Base-by-base conservation (phyloP, 35 echinoderm and acorn worm genomes). In the Holothuria glaberrima region DNA sequence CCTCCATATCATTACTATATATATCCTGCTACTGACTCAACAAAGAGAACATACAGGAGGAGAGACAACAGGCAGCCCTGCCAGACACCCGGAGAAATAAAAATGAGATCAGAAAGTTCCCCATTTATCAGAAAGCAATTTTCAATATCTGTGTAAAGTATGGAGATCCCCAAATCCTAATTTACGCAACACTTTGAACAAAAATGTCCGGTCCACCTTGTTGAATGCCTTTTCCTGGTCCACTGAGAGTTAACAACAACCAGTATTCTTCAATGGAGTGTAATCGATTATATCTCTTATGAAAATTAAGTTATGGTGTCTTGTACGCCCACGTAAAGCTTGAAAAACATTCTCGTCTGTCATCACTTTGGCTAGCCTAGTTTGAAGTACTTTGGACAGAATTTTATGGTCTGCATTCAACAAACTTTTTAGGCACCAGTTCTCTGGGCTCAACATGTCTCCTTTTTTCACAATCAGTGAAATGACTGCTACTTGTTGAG, bases 211-310 rank as follows among this genome's bases (percentile, higher is more conserved):
- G 22, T 17, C 19, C 5, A 73, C 69, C 69, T 30, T 73, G 69
- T 73, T 28, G 30, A 30, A 72, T 4, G 30, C 68, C 68, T 62
- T 61, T 16, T 84, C 24, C 57, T 89, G 82, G 68, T 91, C 89
- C 29, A 94, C 30, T 4, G 67, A 64, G 20, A 87, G 32, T 13
- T 91, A 44, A 30, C 19, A 32, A 85, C 54, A 85, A 58, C 18
- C 46, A 38, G 20, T 6, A 25, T 35, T 21, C 26, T 48, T 78
- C 44, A 78, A 26, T n/a, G 9, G 21, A 50, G 20, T 26, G 27
- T 48, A 78, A 17, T 50, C 38, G 5, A 78, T 48, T 26, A 78
- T 78, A 48, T 78, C 44, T 24, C 74, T 20, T 26, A 78, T 28
- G 9, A 25, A 22, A 4, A 35, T 21, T 19, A 78, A 54, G 13